Evolutionary conservation across 2,888 invertebrate genomes (phyloP).

Genomic region (Dicranocentrus wangi): DNA sequence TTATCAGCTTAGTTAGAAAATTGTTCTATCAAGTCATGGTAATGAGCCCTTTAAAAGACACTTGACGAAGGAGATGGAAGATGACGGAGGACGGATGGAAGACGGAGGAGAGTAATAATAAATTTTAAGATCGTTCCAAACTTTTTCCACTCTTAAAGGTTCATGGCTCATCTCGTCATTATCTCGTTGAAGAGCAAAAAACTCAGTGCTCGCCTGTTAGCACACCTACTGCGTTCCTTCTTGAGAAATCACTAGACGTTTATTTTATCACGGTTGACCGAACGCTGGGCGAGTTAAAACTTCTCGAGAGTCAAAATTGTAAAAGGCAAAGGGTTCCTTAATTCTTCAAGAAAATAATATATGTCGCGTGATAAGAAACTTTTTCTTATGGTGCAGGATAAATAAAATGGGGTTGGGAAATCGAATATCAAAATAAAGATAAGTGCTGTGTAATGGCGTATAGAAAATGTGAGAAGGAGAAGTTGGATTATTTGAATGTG

Average conservation of each 20-base stretch:
- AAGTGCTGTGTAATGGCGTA: constrained; percentile 61
- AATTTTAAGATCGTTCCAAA: constrained; percentile 28
- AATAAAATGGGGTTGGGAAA: constrained; percentile 55
- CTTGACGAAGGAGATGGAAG: constrained; percentile 30
- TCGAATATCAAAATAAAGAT: constrained; percentile 51
- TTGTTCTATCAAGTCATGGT: constrained; percentile 58
- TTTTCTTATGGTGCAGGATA: constrained; percentile 25
- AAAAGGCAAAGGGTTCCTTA: constrained; percentile 9
- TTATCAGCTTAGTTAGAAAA: constrained; percentile 37
- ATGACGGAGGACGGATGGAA: constrained; percentile 14
- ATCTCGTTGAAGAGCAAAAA: constrained; percentile 2
- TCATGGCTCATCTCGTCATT: constrained; percentile 52
- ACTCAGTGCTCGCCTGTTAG: constrained; percentile 2
- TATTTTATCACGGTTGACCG: constrained; percentile 57
- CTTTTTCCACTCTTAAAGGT: constrained; percentile 20
- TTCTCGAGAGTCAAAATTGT: constrained; percentile 1
- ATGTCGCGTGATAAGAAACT: constrained; percentile 59
- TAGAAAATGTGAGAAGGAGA: neutral
- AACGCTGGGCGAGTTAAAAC: constrained; percentile 20
- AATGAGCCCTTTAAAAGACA: constrained; percentile 63
- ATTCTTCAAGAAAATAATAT: constrained; percentile 7
- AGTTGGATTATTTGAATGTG: neutral
- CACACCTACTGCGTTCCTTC: constrained; percentile 50
- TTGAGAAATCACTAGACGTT: constrained; percentile 37
- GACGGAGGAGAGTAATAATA: constrained; percentile 21